A percentile compares a stretch with the other conserved stretches of the same genome.
Evolutionary conservation across 2,888 invertebrate species (phyloP).

Genomic region (Ellobium chinense): DNA sequence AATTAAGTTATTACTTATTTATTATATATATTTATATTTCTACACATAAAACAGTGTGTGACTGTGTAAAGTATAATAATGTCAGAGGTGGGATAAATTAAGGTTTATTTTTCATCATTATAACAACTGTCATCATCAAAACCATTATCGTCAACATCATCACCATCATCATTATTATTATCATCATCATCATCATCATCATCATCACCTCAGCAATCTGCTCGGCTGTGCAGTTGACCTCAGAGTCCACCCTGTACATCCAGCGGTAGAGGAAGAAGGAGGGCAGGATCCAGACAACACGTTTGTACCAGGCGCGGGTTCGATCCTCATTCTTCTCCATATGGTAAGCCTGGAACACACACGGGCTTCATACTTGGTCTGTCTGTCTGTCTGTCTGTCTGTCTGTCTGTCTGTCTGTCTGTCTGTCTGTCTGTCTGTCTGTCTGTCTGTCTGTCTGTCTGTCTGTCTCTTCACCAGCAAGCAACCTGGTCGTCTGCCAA

Average conservation of each 20-base stretch:
- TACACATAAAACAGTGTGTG: too few relatives aligned
- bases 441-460: too few relatives aligned
- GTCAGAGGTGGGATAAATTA: too few relatives aligned
- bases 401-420: too few relatives aligned
- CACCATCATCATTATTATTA: background rate
- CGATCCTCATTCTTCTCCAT: constrained; percentile 24
- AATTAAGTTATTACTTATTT: background rate
- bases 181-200: background rate
- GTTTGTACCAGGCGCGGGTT: constrained; percentile 31
- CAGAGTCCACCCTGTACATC: constrained; percentile 35
- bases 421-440: too few relatives aligned
- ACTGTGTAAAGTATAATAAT: too few relatives aligned
- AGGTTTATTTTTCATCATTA: too few relatives aligned
- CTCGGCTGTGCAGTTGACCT: constrained; percentile 43
- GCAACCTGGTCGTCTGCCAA: too few relatives aligned
- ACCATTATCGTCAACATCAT: constrained; percentile 15
- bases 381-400: too few relatives aligned
- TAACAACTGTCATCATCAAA: constrained; percentile 11
- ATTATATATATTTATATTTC: too few relatives aligned
- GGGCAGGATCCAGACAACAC: constrained; percentile 52
- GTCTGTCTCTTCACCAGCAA: too few relatives aligned
- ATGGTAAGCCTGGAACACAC: constrained; percentile 34
- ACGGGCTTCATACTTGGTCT: too few relatives aligned
- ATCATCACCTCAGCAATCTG: constrained; percentile 41
- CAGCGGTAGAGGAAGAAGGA: constrained; percentile 50